phyloP scores from a whole-genome alignment of 2,888 invertebrate genomes.

The Cinara cedri region DNA sequence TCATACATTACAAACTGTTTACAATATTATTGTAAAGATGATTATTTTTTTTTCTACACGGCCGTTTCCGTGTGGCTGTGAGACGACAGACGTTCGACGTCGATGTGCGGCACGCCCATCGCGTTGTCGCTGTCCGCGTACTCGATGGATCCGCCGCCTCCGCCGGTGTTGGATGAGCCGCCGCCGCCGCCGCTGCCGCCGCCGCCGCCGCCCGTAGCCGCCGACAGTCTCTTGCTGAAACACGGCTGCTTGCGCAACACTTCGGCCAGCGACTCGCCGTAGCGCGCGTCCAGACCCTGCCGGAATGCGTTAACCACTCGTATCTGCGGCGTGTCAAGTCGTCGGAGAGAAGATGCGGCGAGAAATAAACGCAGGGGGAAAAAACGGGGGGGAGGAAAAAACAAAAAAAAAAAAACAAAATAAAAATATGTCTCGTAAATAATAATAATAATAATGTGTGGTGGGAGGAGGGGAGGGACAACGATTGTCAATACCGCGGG shows the following conservation, averaged over 20 bases:
- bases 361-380: neutral
- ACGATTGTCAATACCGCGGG: too few relatives aligned
- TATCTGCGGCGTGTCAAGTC: conserved; percentile 77
- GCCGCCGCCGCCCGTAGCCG: conserved; percentile 68
- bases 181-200: conserved; percentile 34
- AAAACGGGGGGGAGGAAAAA: too few relatives aligned
- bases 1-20: too few relatives aligned
- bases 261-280: conserved; percentile 88
- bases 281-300: conserved; percentile 96
- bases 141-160: conserved; percentile 76
- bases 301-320: conserved; percentile 99
- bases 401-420: conserved; percentile 43
- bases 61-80: conserved; percentile 95
- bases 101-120: conserved; percentile 88
- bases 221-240: conserved; percentile 88
- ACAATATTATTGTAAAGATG: too few relatives aligned
- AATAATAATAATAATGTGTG: too few relatives aligned
- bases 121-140: conserved; percentile 88
- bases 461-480: too few relatives aligned
- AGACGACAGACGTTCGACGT: conserved; percentile 88
- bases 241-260: conserved; percentile 93
- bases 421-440: too few relatives aligned
- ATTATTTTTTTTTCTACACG: conserved; percentile 66
- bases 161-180: conserved; percentile 65
- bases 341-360: neutral